Percentiles rank a stretch among this genome's conserved stretches.
Conservation (phyloP, 1,140 invertebrate species). For the Hylaeus anthracinus region DNA sequence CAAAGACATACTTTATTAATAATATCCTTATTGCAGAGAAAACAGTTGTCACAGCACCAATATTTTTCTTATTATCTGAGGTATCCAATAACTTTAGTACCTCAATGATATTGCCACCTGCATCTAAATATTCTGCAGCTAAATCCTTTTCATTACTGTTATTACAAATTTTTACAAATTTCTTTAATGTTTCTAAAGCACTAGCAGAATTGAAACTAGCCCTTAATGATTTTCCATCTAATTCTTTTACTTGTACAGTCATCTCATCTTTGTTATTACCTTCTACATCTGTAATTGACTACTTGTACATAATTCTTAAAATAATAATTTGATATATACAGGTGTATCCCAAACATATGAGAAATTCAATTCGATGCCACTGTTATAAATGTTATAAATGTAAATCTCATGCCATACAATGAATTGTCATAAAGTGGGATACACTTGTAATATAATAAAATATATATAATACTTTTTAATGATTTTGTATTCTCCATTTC, state of each 20-base stretch:
- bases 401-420: too few species aligned
- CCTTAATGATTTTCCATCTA: slow-evolving; percentile 63
- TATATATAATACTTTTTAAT: slow-evolving; percentile 8
- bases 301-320: neutral
- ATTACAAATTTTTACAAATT: slow-evolving; percentile 63
- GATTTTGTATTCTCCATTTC: slow-evolving; percentile 18
- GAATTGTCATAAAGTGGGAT: too few species aligned
- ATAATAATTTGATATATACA: neutral
- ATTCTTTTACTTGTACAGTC: slow-evolving; percentile 11
- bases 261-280: slow-evolving; percentile 4
- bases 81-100: slow-evolving; percentile 83
- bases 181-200: slow-evolving; percentile 46
- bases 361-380: too few species aligned
- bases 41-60: slow-evolving; percentile 80
- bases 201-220: slow-evolving; percentile 50
- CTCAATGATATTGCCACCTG: slow-evolving; percentile 85
- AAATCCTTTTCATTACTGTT: slow-evolving; percentile 79
- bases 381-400: too few species aligned
- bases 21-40: slow-evolving; percentile 85
- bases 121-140: slow-evolving; percentile 84
- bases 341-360: too few species aligned
- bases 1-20: slow-evolving; percentile 81
- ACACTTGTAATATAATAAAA: neutral
- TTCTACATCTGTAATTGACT: neutral
- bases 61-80: slow-evolving; percentile 81